Percentiles rank a stretch among this genome's conserved stretches.
These are phyloP conservation scores for Astreopora myriophthalma DNA, from an alignment of 64 coral and sea anemone species.

Conservation along the genomic window DNA sequence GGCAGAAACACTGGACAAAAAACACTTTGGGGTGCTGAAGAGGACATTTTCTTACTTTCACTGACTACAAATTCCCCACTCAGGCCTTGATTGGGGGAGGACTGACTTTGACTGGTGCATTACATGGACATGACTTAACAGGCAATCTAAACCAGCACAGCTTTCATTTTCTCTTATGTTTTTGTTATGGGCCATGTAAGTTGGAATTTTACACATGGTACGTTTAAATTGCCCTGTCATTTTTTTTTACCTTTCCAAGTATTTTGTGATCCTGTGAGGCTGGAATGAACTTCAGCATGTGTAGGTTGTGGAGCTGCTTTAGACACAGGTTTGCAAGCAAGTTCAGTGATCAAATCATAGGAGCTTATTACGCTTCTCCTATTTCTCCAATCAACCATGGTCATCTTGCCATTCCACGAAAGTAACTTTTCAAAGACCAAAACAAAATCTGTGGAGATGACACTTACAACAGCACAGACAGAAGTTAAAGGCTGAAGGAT, in stretches of 20 bases:
- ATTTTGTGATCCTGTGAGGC: neutral
- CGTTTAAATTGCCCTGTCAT: too few species aligned
- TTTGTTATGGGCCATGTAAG: too few species aligned
- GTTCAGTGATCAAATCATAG: neutral
- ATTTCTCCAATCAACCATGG: neutral
- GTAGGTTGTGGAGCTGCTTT: neutral
- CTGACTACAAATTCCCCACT: too few species aligned
- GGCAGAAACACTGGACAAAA: too few species aligned
- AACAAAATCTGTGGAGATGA: constrained; percentile 63
- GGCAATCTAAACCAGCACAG: too few species aligned
- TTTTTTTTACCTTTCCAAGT: neutral
- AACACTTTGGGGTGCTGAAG: too few species aligned
- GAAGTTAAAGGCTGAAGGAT: constrained; percentile 87
- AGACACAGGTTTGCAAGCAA: neutral
- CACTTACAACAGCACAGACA: constrained; percentile 59
- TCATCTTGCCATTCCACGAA: constrained; percentile 55
- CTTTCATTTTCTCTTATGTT: too few species aligned
- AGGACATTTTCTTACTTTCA: too few species aligned
- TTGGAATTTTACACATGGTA: too few species aligned
- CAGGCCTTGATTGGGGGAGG: too few species aligned
- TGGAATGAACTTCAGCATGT: neutral
- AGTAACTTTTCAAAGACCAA: constrained; percentile 77
- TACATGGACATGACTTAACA: too few species aligned
- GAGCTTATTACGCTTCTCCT: neutral
- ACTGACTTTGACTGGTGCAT: too few species aligned